A percentile compares a stretch with the other conserved stretches of the same genome.
phyloP scores from a whole-genome alignment of 2,888 invertebrate genomes.

The Platycheirus albimanus region DNA sequence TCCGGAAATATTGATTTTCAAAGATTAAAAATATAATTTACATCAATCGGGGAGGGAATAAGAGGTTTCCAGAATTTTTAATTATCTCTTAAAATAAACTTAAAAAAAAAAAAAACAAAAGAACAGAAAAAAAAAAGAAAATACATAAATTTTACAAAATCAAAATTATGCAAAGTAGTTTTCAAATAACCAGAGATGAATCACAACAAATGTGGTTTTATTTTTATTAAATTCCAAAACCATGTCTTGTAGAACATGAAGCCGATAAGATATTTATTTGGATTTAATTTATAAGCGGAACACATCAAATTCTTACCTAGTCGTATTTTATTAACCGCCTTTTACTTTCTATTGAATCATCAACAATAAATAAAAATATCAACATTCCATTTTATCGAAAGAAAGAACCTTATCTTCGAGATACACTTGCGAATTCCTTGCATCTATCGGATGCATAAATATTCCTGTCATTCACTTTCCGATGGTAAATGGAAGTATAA shows the following conservation, averaged over 20 bases:
- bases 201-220: constrained; percentile 17
- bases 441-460: constrained; percentile 59
- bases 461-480: constrained; percentile 54
- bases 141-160: constrained; percentile 6
- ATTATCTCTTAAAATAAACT: background rate
- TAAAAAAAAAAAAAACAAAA: background rate
- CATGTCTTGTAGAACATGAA: too few relatives aligned
- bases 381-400: background rate
- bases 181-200: constrained; percentile 2
- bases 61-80: background rate
- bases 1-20: constrained; percentile 18
- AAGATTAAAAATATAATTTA: background rate
- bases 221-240: background rate
- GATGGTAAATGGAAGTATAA: constrained; percentile 3
- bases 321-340: constrained; percentile 24
- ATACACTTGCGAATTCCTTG: constrained; percentile 54
- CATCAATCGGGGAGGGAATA: background rate
- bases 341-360: constrained; percentile 52
- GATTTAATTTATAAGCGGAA: constrained; percentile 1
- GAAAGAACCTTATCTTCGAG: constrained; percentile 29
- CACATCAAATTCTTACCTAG: background rate
- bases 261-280: background rate
- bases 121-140: background rate
- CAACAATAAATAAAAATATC: background rate
- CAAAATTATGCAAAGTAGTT: constrained; percentile 20